phyloP scores from a whole-genome alignment of 2,797 vertebrate species.

The Streptopelia turtur region DNA sequence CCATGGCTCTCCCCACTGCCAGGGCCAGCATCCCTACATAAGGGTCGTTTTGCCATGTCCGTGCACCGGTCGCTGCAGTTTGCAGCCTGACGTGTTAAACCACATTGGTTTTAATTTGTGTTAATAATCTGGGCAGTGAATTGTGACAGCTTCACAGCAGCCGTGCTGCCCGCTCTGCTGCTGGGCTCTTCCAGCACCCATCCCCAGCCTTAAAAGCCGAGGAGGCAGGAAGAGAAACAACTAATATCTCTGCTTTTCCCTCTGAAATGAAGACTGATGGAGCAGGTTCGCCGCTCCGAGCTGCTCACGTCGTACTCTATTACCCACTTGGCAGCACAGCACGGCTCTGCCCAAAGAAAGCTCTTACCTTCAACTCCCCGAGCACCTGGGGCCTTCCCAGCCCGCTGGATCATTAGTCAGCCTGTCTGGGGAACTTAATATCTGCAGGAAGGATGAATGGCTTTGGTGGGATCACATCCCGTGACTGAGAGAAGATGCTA shows the following conservation, averaged over 20 bases:
- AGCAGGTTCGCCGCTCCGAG: neutral
- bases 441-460: neutral
- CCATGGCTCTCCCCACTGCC: neutral
- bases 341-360: neutral
- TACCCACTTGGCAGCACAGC: neutral
- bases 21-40: neutral
- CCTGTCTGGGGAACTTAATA: constrained; percentile 1
- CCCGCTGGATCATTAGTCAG: neutral
- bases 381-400: constrained; percentile 8
- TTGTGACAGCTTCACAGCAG: fast-evolving
- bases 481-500: neutral
- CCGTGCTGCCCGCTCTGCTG: neutral
- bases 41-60: neutral
- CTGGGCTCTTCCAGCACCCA: neutral
- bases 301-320: fast-evolving
- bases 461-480: neutral
- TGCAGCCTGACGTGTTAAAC: neutral
- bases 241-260: neutral
- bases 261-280: neutral
- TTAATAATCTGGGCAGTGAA: neutral
- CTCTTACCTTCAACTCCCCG: neutral
- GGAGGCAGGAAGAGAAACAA: neutral
- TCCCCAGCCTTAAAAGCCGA: neutral
- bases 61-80: neutral
- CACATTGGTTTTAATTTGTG: neutral